phyloP scores from a whole-genome alignment of 2,113 vertebrate species.

The Chlorodrepanis virens region DNA sequence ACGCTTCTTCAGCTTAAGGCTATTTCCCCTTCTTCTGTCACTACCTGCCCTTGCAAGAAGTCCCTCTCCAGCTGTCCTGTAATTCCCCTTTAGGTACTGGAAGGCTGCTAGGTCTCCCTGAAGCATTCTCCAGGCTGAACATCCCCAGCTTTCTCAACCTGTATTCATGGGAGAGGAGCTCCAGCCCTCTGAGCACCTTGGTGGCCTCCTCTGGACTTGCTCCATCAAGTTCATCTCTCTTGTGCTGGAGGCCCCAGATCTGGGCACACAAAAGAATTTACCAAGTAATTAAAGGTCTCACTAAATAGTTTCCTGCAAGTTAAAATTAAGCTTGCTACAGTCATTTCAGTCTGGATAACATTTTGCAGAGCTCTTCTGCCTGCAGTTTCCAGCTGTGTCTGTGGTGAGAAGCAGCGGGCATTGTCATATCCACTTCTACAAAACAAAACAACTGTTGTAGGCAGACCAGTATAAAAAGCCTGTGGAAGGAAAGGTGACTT shows the following conservation, averaged over 20 bases:
- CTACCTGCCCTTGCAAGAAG: not conserved
- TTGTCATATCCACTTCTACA: accelerated
- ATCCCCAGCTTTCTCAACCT: not conserved
- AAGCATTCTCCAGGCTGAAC: not conserved
- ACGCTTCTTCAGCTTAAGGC: not conserved
- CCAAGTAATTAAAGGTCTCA: not conserved
- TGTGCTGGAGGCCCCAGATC: not conserved
- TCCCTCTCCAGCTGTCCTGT: not conserved
- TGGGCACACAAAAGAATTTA: not conserved
- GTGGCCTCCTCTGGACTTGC: not conserved
- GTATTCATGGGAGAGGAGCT: not conserved
- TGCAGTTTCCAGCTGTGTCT: not conserved
- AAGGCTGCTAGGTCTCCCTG: not conserved
- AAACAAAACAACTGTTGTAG: not conserved
- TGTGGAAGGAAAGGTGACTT: not conserved
- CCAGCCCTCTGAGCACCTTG: not conserved
- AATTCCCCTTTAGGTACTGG: not conserved
- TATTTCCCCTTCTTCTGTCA: not conserved
- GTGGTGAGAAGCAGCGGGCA: accelerated
- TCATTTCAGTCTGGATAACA: not conserved
- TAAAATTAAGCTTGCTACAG: not conserved
- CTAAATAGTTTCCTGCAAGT: not conserved
- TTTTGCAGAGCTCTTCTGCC: not conserved
- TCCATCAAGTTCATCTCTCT: not conserved
- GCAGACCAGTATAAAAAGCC: not conserved